phyloP scores from a whole-genome alignment of 2,888 invertebrate species.

The Cataglyphis livida region DNA sequence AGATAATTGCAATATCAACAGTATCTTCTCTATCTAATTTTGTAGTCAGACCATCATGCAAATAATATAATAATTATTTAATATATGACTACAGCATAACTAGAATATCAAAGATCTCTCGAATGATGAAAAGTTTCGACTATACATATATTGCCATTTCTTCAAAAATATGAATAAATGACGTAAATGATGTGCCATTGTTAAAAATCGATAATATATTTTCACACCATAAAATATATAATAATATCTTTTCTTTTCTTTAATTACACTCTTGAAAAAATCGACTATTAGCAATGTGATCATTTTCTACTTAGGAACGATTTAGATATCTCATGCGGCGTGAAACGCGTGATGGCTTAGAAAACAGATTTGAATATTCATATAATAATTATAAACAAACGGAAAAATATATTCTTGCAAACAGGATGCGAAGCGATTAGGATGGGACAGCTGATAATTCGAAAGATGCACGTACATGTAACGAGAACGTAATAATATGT shows the following conservation, averaged over 20 bases:
- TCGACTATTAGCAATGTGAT: background rate
- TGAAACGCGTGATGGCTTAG: background rate
- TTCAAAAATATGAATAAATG: background rate
- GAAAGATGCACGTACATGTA: constrained; percentile 29
- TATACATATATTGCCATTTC: background rate
- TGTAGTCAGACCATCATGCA: background rate
- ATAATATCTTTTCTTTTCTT: background rate
- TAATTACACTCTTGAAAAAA: background rate
- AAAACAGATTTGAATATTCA: constrained; percentile 17
- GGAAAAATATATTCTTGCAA: constrained; percentile 32
- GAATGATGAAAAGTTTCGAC: background rate
- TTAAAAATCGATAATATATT: background rate
- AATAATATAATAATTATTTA: background rate
- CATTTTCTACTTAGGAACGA: background rate
- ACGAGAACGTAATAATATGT: constrained; percentile 46
- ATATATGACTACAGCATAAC: background rate
- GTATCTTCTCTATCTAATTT: background rate
- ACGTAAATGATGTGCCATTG: background rate
- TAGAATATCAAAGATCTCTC: background rate
- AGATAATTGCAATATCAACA: background rate
- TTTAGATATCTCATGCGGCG: background rate
- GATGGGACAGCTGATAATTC: constrained; percentile 27
- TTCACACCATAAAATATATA: background rate
- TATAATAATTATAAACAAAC: constrained; percentile 16
- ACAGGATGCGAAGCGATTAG: constrained; percentile 16